Evolutionary conservation across 2,797 vertebrate genomes (phyloP), one percentile per base, ranked within the genome.

Genomic region (Orestias chungarensis): DNA sequence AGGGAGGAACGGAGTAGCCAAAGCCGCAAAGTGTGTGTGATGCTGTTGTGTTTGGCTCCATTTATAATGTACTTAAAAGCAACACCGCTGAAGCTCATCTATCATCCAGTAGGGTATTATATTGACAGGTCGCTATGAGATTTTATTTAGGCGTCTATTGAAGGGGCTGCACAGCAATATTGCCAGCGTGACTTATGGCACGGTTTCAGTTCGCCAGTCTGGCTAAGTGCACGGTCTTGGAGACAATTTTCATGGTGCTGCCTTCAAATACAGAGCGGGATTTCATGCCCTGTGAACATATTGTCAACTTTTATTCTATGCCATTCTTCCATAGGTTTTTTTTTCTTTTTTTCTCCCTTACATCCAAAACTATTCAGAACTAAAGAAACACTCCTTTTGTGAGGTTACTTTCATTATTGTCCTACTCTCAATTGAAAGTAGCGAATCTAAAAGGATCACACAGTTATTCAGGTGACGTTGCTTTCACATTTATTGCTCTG

Each of bases 111-210:
- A 76, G 25, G 78, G 74, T 61, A 67, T 80, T 64, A 85, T 90
- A 90, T 87, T 88, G 85, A 91, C 81, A 82, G 78, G 73, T 73
- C 89, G 89, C 82, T 90, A 90, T 92, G 86, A 82, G 82, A 82
- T 81, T 86, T 88, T 89, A n/a, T 83, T 78, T 73, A 76, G 79
- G 84, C 85, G 83, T 73, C 79, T 79, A 79, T 74, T 85, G 82
- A 87, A 66, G 81, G 81, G 85, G 80, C 81, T 80, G 87, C 75
- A 59, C 87, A 82, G 76, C 77, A 88, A 89, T 86, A 90, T 89
- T 91, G 88, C 87, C 84, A 84, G 70, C 66, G 73, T 93, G 91
- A 93, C 87, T 94, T 90, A 93, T 86, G 82, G 74, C 70, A 78
- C 70, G 73, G 72, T 86, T 75, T 91, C 87, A 82, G 82, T 92